Conservation (phyloP, 2,888 invertebrate genomes). For the Yponomeuta sedellus region DNA sequence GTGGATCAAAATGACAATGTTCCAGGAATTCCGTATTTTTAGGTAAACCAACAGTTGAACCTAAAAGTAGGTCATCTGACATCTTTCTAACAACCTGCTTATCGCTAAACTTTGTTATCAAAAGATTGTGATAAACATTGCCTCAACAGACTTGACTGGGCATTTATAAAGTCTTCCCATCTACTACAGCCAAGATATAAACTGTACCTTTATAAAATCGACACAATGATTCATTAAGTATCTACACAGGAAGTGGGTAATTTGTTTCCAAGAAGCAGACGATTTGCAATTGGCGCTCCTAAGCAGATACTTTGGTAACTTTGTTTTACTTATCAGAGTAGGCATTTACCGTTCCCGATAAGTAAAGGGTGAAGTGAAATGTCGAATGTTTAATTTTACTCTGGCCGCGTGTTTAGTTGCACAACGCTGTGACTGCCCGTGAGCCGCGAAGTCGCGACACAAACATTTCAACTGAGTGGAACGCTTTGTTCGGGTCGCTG, state of each 20-base stretch:
- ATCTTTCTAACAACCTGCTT: not conserved
- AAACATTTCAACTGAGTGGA: constrained; percentile 2
- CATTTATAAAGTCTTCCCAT: no score
- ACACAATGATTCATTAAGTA: no score
- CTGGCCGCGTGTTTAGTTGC: constrained; percentile 44
- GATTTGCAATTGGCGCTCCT: not conserved
- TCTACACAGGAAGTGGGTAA: not conserved
- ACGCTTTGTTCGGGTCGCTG: constrained; percentile 2
- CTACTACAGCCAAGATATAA: no score
- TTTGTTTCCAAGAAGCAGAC: not conserved
- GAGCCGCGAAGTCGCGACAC: constrained; percentile 5
- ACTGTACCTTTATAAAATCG: no score
- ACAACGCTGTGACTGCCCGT: constrained; percentile 10
- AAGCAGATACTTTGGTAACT: not conserved
- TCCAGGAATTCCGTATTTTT: not conserved
- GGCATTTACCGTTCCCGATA: constrained; percentile 22
- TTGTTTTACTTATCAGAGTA: not conserved
- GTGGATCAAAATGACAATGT: no score
- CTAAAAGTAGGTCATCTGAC: not conserved
- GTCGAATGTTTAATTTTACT: constrained; percentile 61
- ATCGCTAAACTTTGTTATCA: not conserved
- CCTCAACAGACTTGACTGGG: no score
- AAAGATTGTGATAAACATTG: not conserved
- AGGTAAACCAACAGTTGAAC: not conserved
- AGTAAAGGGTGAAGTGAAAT: constrained; percentile 36